Conservation (phyloP, 2,797 vertebrate genomes). For the Emys orbicularis region DNA sequence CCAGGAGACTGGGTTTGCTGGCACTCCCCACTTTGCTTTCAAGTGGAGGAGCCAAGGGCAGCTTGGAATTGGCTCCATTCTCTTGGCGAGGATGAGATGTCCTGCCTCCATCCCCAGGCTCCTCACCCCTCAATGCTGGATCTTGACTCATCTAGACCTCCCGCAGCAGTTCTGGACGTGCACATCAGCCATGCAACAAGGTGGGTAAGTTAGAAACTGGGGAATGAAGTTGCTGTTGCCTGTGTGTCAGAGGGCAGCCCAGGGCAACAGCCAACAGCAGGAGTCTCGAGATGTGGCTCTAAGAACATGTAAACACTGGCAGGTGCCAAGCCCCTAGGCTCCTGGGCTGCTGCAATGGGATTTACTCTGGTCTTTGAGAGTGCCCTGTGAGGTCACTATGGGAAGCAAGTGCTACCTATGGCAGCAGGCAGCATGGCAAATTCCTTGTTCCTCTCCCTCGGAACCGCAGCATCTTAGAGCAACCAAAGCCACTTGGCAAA, state of each 20-base stretch:
- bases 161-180: background rate
- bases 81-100: background rate
- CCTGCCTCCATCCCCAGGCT: background rate
- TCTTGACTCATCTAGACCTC: background rate
- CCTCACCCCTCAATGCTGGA: background rate
- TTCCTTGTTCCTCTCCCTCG: background rate
- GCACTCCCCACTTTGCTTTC: background rate
- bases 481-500: background rate
- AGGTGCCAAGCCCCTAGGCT: background rate
- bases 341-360: background rate
- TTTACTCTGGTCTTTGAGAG: background rate
- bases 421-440: background rate
- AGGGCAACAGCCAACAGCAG: background rate
- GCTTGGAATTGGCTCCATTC: background rate
- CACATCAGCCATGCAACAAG: background rate
- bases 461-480: background rate
- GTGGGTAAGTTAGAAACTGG: background rate
- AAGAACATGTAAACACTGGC: background rate
- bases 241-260: too few species aligned
- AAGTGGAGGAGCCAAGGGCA: background rate
- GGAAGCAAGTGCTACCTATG: accelerated
- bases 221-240: background rate
- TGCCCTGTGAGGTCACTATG: background rate
- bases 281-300: background rate
- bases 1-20: background rate